phyloP scores from a whole-genome alignment of 2,113 vertebrate genomes.

The Tylochromis polylepis region DNA sequence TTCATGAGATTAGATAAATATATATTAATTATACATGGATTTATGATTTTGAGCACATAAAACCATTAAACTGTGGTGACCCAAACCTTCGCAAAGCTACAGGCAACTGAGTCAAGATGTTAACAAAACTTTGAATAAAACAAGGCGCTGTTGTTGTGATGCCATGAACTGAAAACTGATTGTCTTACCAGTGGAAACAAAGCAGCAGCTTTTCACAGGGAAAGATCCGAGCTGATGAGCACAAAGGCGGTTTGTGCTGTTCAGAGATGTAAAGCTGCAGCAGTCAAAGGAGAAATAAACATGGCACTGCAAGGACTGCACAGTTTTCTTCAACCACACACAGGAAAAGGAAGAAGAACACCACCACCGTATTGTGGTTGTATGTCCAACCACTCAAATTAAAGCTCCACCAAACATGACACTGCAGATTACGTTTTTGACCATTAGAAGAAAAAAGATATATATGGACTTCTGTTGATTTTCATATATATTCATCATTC shows the following conservation, averaged over 20 bases:
- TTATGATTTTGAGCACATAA: background rate
- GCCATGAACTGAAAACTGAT: fast-evolving
- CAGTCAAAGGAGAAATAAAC: background rate
- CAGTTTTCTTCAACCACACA: background rate
- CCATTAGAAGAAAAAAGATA: background rate
- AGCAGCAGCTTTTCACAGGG: background rate
- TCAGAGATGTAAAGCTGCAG: background rate
- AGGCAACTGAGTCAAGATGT: fast-evolving
- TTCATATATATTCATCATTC: background rate
- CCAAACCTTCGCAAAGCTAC: fast-evolving
- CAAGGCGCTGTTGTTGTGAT: background rate
- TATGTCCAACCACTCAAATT: background rate
- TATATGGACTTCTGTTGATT: background rate
- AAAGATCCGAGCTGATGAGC: background rate
- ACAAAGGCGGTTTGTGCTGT: fast-evolving
- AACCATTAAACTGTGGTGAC: background rate
- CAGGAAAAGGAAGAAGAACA: background rate
- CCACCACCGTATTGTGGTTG: background rate
- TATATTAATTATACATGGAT: background rate
- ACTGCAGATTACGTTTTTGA: background rate
- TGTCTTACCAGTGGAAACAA: background rate
- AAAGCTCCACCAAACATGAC: background rate
- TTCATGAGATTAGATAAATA: background rate
- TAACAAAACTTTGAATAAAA: background rate
- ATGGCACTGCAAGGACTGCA: fast-evolving